phyloP scores from a whole-genome alignment of 2,888 invertebrate genomes.

The Cyclophora albipunctata region DNA sequence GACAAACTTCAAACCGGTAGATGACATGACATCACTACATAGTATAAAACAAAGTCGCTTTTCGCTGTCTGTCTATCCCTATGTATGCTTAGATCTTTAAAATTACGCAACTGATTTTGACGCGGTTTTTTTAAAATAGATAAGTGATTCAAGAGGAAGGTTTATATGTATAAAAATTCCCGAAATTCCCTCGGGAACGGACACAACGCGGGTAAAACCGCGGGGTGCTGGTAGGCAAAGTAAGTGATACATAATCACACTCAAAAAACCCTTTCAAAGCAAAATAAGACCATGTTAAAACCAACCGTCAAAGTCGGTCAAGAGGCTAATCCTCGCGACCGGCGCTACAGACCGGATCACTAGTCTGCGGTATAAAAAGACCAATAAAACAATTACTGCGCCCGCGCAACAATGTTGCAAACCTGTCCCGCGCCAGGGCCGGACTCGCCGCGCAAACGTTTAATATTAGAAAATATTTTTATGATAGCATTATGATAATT shows the following conservation, averaged over 20 bases:
- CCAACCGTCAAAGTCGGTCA: constrained; percentile 22
- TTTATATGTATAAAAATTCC: too few relatives aligned
- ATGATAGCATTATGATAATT: too few relatives aligned
- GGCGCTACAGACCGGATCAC: constrained; percentile 33
- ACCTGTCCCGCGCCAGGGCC: constrained; percentile 40
- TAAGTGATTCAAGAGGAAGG: too few relatives aligned
- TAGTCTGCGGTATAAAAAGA: constrained; percentile 39
- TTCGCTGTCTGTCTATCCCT: too few relatives aligned
- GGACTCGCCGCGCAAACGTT: constrained; percentile 22
- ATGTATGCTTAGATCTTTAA: too few relatives aligned
- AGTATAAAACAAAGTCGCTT: too few relatives aligned
- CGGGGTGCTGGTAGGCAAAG: too few relatives aligned
- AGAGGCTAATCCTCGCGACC: constrained; percentile 34
- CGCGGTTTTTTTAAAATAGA: too few relatives aligned
- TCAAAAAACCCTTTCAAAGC: not conserved
- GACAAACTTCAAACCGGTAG: not conserved
- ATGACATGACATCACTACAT: not conserved
- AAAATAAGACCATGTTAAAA: not conserved
- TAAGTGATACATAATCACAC: not conserved
- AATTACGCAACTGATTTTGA: too few relatives aligned
- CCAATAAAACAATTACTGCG: constrained; percentile 43
- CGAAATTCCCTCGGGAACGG: too few relatives aligned
- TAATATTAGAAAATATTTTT: not conserved
- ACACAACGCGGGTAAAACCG: too few relatives aligned
- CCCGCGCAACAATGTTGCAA: constrained; percentile 53